These are phyloP conservation scores for Micronycteris hirsuta DNA, from an alignment of 2,113 vertebrate genomes.

Conservation along the genomic window DNA sequence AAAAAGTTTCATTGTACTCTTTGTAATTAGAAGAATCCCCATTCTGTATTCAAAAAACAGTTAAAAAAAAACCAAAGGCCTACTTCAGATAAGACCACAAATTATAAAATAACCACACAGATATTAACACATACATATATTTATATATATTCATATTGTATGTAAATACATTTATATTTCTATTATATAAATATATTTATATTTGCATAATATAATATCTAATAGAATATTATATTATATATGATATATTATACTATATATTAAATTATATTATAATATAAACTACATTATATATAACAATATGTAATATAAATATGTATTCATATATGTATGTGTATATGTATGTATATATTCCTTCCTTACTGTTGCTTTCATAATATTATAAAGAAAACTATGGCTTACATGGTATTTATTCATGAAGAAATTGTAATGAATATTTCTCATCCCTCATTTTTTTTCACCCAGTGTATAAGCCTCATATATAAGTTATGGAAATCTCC, in stretches of 20 bases:
- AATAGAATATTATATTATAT: too few relatives aligned
- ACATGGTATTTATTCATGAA: not conserved
- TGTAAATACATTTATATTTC: too few relatives aligned
- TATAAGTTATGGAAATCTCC: not conserved
- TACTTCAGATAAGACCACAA: slow-evolving; percentile 21
- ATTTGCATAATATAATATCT: too few relatives aligned
- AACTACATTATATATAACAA: too few relatives aligned
- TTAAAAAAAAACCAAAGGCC: not conserved
- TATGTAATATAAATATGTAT: too few relatives aligned
- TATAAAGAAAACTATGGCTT: not conserved
- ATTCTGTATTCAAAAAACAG: not conserved
- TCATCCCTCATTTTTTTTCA: not conserved
- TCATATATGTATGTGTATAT: not conserved
- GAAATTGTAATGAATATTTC: not conserved
- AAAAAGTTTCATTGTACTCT: not conserved
- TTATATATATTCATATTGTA: not conserved
- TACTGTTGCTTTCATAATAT: not conserved
- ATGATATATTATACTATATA: not conserved
- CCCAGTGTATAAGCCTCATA: not conserved
- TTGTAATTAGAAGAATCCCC: not conserved
- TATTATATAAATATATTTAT: too few relatives aligned
- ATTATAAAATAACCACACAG: not conserved
- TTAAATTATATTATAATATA: too few relatives aligned
- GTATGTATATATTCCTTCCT: not conserved
- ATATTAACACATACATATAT: not conserved